Conservation (phyloP, 2,888 invertebrate genomes). For the Morinoia aosen region DNA sequence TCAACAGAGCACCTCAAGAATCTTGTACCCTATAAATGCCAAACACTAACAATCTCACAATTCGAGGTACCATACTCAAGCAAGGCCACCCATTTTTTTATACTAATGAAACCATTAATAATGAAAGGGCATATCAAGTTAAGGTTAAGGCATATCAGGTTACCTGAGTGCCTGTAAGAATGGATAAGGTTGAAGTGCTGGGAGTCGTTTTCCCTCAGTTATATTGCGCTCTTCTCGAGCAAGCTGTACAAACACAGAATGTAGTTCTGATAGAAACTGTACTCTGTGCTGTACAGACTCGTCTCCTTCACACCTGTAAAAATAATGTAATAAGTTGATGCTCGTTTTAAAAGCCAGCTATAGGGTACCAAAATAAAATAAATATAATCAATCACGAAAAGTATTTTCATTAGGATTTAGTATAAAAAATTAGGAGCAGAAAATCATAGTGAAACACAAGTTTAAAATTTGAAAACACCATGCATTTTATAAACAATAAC, state of each 20-base stretch:
- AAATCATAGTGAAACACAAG: not conserved
- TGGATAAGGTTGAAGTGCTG: conserved; percentile 72
- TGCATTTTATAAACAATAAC: no score
- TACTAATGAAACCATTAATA: not conserved
- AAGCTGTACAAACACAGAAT: conserved; percentile 62
- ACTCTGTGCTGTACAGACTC: conserved; percentile 60
- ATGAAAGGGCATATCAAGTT: not conserved
- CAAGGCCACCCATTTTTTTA: no score
- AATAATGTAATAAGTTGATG: not conserved
- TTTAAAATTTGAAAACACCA: not conserved
- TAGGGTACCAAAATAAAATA: not conserved
- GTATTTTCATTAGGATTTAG: not conserved
- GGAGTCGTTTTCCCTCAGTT: conserved; percentile 86
- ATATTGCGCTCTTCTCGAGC: conserved; percentile 71
- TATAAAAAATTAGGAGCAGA: not conserved
- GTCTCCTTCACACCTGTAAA: conserved; percentile 60
- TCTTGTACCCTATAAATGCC: not conserved
- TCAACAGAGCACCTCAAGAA: no score
- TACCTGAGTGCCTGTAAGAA: conserved; percentile 66
- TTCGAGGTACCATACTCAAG: not conserved
- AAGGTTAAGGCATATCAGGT: not conserved
- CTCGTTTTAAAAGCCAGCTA: not conserved
- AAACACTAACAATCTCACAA: not conserved
- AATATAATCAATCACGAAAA: not conserved
- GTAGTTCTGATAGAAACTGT: conserved; percentile 66